Evolutionary conservation across 2,113 vertebrate species (phyloP).

Genomic region (Mustela lutreola): DNA sequence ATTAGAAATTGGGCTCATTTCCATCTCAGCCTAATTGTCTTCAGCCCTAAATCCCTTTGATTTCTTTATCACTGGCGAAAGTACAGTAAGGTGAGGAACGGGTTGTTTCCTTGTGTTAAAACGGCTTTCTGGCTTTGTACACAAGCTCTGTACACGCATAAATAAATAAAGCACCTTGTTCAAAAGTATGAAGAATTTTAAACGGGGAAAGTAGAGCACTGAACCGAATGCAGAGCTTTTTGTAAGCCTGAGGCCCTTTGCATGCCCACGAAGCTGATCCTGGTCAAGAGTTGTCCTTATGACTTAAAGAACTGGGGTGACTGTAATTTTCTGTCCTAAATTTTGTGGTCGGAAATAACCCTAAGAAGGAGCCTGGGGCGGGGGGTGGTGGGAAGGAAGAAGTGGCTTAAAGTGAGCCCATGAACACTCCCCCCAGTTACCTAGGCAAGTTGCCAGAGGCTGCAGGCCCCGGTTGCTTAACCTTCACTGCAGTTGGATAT

Average conservation of each 20-base stretch:
- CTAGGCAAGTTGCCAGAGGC: not conserved
- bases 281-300: not conserved
- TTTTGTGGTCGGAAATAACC: not conserved
- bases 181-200: not conserved
- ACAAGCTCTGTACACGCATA: not conserved
- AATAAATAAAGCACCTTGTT: not conserved
- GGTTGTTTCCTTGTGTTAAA: not conserved
- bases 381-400: not conserved
- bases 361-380: not conserved
- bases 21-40: not conserved
- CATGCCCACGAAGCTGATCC: not conserved
- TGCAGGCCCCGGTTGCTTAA: not conserved
- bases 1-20: conserved; percentile 33
- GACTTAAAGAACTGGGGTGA: not conserved
- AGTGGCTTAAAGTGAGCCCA: not conserved
- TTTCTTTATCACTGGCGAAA: not conserved
- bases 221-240: not conserved
- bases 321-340: conserved; percentile 12
- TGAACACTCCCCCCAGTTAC: not conserved
- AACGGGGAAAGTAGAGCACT: not conserved
- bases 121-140: not conserved
- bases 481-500: not conserved
- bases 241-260: not conserved
- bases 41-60: not conserved
- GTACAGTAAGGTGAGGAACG: not conserved